These are phyloP conservation scores for Neofelis nebulosa DNA, from an alignment of 2,113 vertebrate species.

Conservation along the genomic window DNA sequence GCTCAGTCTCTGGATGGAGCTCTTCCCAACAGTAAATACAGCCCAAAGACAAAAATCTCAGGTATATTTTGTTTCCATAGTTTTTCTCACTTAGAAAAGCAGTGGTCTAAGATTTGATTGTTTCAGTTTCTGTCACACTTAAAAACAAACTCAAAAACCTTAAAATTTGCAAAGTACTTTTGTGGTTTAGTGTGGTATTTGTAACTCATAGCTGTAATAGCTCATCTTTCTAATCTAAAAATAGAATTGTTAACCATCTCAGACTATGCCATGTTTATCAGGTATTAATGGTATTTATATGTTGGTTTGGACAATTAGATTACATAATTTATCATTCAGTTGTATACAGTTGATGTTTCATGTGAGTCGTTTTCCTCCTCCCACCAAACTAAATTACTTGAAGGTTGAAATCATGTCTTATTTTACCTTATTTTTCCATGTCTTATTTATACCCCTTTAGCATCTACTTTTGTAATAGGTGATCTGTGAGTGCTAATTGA, in stretches of 20 bases:
- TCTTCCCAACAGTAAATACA: slow-evolving; percentile 87
- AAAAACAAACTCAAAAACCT: neutral
- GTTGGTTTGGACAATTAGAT: neutral
- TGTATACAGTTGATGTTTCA: neutral
- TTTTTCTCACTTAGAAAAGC: slow-evolving; percentile 4
- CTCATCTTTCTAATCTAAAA: slow-evolving; percentile 36
- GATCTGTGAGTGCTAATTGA: neutral
- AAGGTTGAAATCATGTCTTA: neutral
- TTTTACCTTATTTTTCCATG: neutral
- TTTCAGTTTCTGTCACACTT: neutral
- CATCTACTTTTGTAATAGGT: neutral
- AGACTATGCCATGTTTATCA: neutral
- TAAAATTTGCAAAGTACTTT: neutral
- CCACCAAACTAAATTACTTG: neutral
- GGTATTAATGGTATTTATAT: neutral
- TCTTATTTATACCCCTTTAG: neutral
- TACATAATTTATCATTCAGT: neutral
- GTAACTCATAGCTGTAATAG: neutral
- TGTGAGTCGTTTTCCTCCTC: neutral
- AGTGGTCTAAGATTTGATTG: neutral
- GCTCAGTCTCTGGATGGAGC: slow-evolving; percentile 97
- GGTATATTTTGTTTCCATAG: slow-evolving; percentile 77
- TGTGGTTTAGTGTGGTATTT: neutral
- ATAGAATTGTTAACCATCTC: neutral
- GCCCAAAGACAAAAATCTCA: slow-evolving; percentile 80